Evolutionary conservation across 2,113 vertebrate species (phyloP).

Genomic region (Aleadryas rufinucha): DNA sequence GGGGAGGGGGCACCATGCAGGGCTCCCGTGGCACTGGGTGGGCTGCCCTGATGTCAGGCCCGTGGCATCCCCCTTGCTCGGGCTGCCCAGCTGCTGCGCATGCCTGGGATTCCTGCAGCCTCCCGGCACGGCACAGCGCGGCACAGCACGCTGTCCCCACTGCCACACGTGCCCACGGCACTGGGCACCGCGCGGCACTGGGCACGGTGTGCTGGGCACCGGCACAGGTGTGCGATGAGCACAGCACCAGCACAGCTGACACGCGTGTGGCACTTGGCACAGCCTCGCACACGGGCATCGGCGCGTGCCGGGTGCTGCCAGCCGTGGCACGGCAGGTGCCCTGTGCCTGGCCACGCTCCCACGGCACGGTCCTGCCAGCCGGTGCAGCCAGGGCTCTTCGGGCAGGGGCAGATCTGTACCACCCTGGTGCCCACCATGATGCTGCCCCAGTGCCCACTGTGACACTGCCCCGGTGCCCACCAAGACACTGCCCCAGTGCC

Average conservation of each 20-base stretch:
- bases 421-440: neutral
- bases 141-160: neutral
- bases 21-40: neutral
- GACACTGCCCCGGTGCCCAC: neutral
- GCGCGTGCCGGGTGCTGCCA: neutral
- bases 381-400: neutral
- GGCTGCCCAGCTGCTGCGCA: conserved; percentile 58
- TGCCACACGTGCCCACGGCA: neutral
- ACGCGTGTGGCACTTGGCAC: neutral
- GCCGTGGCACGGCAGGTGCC: conserved; percentile 4
- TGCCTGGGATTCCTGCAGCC: conserved; percentile 58
- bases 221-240: neutral
- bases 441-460: neutral
- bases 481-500: neutral
- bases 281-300: neutral
- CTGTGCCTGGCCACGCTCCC: neutral
- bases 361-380: neutral
- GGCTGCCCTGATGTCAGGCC: conserved; percentile 55
- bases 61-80: conserved; percentile 20
- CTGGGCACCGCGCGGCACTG: neutral
- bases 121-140: neutral
- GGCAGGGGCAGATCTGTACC: neutral
- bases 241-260: neutral
- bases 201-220: fast-evolving
- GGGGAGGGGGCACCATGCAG: neutral